Conservation (phyloP, 1,140 invertebrate genomes). For the Eurosta solidaginis region DNA sequence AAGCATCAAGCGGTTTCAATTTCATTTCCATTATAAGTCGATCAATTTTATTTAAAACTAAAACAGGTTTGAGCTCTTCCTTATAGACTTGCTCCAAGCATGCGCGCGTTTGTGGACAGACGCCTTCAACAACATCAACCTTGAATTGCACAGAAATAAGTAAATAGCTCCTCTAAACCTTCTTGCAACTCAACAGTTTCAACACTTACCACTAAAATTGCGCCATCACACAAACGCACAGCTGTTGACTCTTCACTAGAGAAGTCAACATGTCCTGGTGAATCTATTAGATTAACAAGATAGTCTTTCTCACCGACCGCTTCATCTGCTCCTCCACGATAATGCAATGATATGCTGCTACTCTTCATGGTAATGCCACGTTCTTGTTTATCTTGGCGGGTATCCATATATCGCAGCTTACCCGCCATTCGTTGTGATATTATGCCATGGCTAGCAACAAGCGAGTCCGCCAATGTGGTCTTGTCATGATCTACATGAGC, state of each 20-base stretch:
- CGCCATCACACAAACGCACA: constrained; percentile 93
- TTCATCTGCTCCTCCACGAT: constrained; percentile 59
- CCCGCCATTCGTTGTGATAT: constrained; percentile 91
- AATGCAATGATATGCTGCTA: constrained; percentile 87
- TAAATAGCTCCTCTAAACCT: constrained; percentile 34
- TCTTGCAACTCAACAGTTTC: not conserved
- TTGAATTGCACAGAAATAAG: constrained; percentile 39
- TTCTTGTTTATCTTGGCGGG: constrained; percentile 93
- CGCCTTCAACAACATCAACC: constrained; percentile 94
- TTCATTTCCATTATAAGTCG: constrained; percentile 90
- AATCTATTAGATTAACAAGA: constrained; percentile 96
- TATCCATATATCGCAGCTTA: constrained; percentile 91
- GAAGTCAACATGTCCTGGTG: constrained; percentile 99
- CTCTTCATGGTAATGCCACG: constrained; percentile 99
- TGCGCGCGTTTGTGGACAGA: constrained; percentile 85
- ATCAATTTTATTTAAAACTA: constrained; percentile 97
- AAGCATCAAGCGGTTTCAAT: constrained; percentile 86
- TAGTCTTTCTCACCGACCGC: constrained; percentile 65
- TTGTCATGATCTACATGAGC: constrained; percentile 99
- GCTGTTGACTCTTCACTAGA: constrained; percentile 95
- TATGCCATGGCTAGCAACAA: constrained; percentile 95
- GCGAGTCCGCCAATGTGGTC: constrained; percentile 93
- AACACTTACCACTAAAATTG: constrained; percentile 79
- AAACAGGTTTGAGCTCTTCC: constrained; percentile 85
- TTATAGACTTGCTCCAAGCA: constrained; percentile 89